Conservation (phyloP, 2,888 invertebrate species). For the Nephrotoma appendiculata region DNA sequence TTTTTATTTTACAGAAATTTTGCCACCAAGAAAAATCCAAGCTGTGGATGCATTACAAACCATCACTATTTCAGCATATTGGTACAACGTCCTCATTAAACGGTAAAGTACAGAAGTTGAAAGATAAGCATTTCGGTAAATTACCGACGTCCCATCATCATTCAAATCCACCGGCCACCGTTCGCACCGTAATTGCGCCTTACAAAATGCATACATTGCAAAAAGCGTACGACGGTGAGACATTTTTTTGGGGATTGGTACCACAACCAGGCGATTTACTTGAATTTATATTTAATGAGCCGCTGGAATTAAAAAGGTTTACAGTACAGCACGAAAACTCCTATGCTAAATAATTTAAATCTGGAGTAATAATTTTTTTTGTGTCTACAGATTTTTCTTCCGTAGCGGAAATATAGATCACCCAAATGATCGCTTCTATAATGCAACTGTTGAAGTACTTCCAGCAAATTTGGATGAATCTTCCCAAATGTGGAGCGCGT, state of each 20-base stretch:
- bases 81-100: slow-evolving; percentile 88
- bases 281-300: slow-evolving; percentile 62
- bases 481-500: slow-evolving; percentile 35
- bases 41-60: slow-evolving; percentile 55
- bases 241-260: slow-evolving; percentile 82
- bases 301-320: slow-evolving; percentile 54
- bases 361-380: background rate
- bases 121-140: slow-evolving; percentile 84
- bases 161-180: slow-evolving; percentile 54
- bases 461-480: slow-evolving; percentile 36
- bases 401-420: slow-evolving; percentile 84
- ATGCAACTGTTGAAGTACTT: slow-evolving; percentile 71
- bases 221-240: slow-evolving; percentile 72
- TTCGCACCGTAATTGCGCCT: slow-evolving; percentile 59
- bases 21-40: slow-evolving; percentile 63
- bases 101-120: slow-evolving; percentile 91
- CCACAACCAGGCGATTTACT: slow-evolving; percentile 72
- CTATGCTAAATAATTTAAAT: background rate
- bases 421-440: slow-evolving; percentile 72
- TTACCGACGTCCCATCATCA: slow-evolving; percentile 65
- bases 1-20: slow-evolving; percentile 49
- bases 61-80: slow-evolving; percentile 89
- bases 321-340: background rate
- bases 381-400: slow-evolving; percentile 52
- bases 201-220: slow-evolving; percentile 66